Evolutionary conservation across 1,140 invertebrate genomes (phyloP).

Genomic region (Heliothis subflexa): DNA sequence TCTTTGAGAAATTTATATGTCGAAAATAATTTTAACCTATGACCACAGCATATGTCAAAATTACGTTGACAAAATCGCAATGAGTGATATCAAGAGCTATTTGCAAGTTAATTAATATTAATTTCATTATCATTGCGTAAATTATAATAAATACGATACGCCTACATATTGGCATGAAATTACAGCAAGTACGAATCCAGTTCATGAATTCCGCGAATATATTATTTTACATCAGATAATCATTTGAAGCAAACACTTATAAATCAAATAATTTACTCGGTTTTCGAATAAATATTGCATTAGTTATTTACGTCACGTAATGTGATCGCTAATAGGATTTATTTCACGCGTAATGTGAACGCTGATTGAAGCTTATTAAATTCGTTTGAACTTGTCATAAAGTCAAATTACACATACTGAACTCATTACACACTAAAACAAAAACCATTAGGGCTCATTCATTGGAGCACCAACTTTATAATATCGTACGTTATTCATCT

Average conservation of each 20-base stretch:
- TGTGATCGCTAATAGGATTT: too few relatives aligned
- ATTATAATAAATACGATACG: slow-evolving; percentile 36
- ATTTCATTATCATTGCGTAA: slow-evolving; percentile 11
- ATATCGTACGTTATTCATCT: too few relatives aligned
- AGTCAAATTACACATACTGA: too few relatives aligned
- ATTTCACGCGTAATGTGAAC: too few relatives aligned
- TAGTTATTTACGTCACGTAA: too few relatives aligned
- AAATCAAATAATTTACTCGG: background rate
- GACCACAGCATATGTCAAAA: background rate
- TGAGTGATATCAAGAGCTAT: slow-evolving; percentile 18
- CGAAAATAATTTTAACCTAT: background rate
- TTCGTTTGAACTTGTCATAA: too few relatives aligned
- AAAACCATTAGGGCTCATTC: background rate
- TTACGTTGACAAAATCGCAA: slow-evolving; percentile 2
- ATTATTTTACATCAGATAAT: slow-evolving; percentile 24
- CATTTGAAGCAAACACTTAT: background rate
- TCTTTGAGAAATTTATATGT: too few relatives aligned
- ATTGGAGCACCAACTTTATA: too few relatives aligned
- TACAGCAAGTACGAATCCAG: background rate
- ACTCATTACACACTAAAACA: background rate
- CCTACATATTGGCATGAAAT: slow-evolving; percentile 40
- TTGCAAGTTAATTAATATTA: slow-evolving; percentile 22
- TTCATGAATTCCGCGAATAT: slow-evolving; percentile 4
- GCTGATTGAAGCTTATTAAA: too few relatives aligned
- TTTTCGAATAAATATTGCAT: too few relatives aligned